Evolutionary conservation across 2,797 vertebrate genomes (phyloP).

Genomic region (Psittacula derbiana): DNA sequence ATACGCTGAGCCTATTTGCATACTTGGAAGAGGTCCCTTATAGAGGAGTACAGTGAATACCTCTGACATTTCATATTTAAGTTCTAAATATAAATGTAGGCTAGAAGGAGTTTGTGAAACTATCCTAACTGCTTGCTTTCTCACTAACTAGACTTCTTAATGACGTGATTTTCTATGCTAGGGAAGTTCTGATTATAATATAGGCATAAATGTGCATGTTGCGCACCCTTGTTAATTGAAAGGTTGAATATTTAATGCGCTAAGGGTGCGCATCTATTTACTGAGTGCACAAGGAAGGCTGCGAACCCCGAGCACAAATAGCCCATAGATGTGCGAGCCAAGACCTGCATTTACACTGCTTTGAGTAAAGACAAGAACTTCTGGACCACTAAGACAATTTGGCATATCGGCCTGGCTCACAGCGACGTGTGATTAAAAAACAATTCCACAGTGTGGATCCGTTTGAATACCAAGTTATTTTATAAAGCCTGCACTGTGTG

Average conservation of each 20-base stretch:
- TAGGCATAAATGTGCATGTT: neutral
- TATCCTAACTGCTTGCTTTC: neutral
- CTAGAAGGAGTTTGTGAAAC: constrained; percentile 30
- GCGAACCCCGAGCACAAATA: neutral
- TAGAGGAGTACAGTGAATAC: constrained; percentile 31
- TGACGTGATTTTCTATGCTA: constrained; percentile 10
- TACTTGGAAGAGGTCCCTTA: constrained; percentile 32
- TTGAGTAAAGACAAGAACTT: constrained; percentile 70
- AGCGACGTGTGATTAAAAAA: constrained; percentile 75
- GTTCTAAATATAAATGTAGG: constrained; percentile 51
- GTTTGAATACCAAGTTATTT: constrained; percentile 79
- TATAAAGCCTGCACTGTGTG: constrained; percentile 80
- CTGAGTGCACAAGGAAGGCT: constrained; percentile 50
- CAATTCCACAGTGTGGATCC: constrained; percentile 74
- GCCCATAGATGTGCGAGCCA: neutral
- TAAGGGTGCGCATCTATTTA: constrained; percentile 14
- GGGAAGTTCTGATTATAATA: constrained; percentile 19
- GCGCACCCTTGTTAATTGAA: constrained; percentile 30
- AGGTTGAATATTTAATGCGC: constrained; percentile 3
- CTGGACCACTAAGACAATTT: constrained; percentile 60
- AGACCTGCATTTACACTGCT: constrained; percentile 31
- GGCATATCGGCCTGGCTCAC: constrained; percentile 53
- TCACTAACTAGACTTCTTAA: constrained; percentile 11
- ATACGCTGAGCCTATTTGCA: constrained; percentile 16
- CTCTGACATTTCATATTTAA: constrained; percentile 48